These are phyloP conservation scores for Linyphia triangularis DNA, from an alignment of 2,888 invertebrate species.

Conservation along the genomic window DNA sequence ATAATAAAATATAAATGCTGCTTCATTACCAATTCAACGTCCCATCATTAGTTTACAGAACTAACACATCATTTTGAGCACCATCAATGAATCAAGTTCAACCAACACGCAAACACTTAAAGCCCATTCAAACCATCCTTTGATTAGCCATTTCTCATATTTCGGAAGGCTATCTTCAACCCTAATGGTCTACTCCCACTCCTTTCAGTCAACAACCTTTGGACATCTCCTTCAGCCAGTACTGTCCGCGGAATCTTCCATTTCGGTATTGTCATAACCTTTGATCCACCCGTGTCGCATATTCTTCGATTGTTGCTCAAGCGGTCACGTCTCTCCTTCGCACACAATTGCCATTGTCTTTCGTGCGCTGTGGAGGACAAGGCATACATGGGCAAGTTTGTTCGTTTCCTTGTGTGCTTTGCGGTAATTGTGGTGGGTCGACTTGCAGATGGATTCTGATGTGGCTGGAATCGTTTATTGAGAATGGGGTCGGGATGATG, in stretches of 20 bases:
- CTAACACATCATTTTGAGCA: too few relatives aligned
- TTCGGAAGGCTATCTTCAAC: not conserved
- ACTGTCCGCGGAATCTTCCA: not conserved
- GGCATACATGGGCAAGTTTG: not conserved
- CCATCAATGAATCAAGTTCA: not conserved
- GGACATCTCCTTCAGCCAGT: not conserved
- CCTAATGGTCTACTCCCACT: constrained; percentile 4
- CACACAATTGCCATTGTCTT: constrained; percentile 30
- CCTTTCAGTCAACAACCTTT: constrained; percentile 25
- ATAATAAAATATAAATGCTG: too few relatives aligned
- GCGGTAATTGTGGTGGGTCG: not conserved
- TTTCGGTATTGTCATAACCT: not conserved
- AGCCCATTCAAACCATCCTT: not conserved
- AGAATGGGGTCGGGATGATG: not conserved
- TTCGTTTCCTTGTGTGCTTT: not conserved
- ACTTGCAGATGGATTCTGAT: not conserved
- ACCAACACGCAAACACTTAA: not conserved
- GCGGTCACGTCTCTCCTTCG: not conserved
- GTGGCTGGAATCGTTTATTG: not conserved
- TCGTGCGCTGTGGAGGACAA: not conserved
- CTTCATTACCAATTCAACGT: too few relatives aligned
- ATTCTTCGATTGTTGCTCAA: not conserved
- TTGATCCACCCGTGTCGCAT: constrained; percentile 9
- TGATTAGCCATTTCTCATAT: not conserved
- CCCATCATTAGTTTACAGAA: too few relatives aligned